These are phyloP conservation scores for Danio rerio DNA, from an alignment of 2,113 vertebrate genomes.

Conservation along the genomic window GRCz12tu NC_133187.1:2641001-2641500, in stretches of 20 bases:
- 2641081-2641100: too few relatives aligned
- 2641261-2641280: constrained; percentile 22
- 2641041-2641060: too few relatives aligned
- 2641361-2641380: constrained; percentile 40
- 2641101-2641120: not conserved
- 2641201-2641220: constrained; percentile 21
- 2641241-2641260: constrained; percentile 55
- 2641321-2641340: constrained; percentile 22
- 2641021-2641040: too few relatives aligned
- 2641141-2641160: constrained; percentile 9
- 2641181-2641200: constrained; percentile 26
- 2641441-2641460: constrained; percentile 8
- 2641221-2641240: constrained; percentile 45
- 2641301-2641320: constrained; percentile 26
- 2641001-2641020: too few relatives aligned
- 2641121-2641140: not conserved
- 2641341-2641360: constrained; percentile 20
- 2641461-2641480: not conserved
- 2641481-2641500: not conserved
- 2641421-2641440: not conserved
- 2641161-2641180: not conserved
- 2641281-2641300: constrained; percentile 35
- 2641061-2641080: too few relatives aligned
- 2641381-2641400: not conserved
- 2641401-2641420: not conserved